phyloP scores from a whole-genome alignment of 2,888 invertebrate genomes.

The Rhogogaster chlorosoma region DNA sequence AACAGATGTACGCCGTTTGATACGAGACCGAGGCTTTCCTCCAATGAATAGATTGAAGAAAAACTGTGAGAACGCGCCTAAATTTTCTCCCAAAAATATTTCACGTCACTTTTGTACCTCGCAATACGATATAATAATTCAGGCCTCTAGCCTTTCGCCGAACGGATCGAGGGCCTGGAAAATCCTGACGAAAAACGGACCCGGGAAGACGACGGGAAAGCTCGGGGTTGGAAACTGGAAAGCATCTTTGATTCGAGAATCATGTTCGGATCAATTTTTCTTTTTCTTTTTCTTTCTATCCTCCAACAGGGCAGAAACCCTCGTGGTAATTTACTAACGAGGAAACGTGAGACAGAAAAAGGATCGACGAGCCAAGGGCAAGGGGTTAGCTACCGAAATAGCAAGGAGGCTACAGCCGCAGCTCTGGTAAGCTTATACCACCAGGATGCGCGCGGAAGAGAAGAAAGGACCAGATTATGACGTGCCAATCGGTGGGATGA shows the following conservation, averaged over 20 bases:
- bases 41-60: neutral
- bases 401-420: neutral
- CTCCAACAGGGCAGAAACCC: neutral
- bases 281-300: neutral
- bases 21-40: neutral
- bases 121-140: too few relatives aligned
- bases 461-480: constrained; percentile 44
- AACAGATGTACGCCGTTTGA: neutral
- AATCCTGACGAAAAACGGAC: too few relatives aligned
- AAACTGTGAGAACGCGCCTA: too few relatives aligned
- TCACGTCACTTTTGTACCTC: too few relatives aligned
- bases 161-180: too few relatives aligned
- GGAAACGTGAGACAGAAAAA: constrained; percentile 47
- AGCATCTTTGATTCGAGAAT: neutral
- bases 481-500: constrained; percentile 42
- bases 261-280: neutral
- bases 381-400: constrained; percentile 14
- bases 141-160: too few relatives aligned
- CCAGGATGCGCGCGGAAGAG: neutral
- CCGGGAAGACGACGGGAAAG: too few relatives aligned
- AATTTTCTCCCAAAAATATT: too few relatives aligned
- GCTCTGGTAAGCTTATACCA: neutral
- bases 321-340: constrained; percentile 44
- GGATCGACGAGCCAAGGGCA: neutral
- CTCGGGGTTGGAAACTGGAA: neutral